Conservation (phyloP, 1,140 invertebrate genomes). For the Bemisia tabaci region DNA sequence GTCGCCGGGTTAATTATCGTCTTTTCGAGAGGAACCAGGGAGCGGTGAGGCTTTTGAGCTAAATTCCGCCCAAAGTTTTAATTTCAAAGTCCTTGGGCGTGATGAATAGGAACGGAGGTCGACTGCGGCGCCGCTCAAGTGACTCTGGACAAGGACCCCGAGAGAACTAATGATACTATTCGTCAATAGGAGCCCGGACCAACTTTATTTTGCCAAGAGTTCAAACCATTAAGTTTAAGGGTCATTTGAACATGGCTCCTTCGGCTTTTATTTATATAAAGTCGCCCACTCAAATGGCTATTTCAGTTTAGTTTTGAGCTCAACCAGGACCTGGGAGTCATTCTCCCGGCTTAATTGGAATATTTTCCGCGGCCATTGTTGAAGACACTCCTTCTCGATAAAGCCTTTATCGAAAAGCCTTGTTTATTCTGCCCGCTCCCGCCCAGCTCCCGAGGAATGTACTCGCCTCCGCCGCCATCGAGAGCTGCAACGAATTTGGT, state of each 20-base stretch:
- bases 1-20: background rate
- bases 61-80: background rate
- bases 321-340: background rate
- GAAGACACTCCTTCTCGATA: background rate
- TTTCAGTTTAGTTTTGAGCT: background rate
- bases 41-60: background rate
- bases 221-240: background rate
- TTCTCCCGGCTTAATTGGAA: background rate
- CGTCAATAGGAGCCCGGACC: background rate
- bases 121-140: background rate
- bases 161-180: background rate
- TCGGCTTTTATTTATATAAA: background rate
- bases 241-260: background rate
- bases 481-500: background rate
- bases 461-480: background rate
- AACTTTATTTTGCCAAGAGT: background rate
- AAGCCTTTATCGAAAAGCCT: background rate
- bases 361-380: background rate
- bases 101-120: background rate
- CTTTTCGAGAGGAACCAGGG: background rate
- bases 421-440: background rate
- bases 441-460: background rate
- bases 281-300: background rate
- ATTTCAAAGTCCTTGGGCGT: background rate
- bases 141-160: background rate